Percentiles rank a stretch among this genome's conserved stretches.
Conservation (phyloP, 2,113 vertebrate genomes). For the Stigmatopora argus region DNA sequence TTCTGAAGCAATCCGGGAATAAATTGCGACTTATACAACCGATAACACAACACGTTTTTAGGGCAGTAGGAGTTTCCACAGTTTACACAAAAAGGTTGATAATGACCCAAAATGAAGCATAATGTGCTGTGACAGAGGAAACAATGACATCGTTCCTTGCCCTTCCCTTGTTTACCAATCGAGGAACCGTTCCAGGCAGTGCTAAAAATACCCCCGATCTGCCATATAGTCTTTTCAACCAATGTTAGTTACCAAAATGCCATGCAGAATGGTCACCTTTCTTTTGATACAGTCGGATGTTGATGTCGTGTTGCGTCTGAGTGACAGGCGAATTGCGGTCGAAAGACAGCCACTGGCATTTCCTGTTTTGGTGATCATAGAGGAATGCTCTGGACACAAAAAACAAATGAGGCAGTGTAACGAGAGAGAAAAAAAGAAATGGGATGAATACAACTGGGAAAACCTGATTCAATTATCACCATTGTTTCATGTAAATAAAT, state of each 20-base stretch:
- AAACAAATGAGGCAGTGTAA: conserved; percentile 9
- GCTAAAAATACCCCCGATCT: conserved; percentile 4
- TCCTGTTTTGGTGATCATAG: conserved; percentile 73
- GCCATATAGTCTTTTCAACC: neutral
- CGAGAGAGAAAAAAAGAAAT: conserved; percentile 5
- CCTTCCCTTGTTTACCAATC: conserved; percentile 27
- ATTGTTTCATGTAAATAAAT: neutral
- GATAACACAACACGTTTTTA: conserved; percentile 3
- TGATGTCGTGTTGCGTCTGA: conserved; percentile 78
- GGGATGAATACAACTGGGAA: neutral
- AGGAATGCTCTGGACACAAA: conserved; percentile 67
- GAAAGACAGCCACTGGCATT: conserved; percentile 92
- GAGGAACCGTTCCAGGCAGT: neutral
- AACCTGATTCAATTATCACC: neutral
- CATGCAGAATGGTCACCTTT: conserved; percentile 76
- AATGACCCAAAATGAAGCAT: conserved; percentile 54
- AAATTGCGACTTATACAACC: too few relatives aligned
- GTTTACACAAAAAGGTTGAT: conserved; percentile 47
- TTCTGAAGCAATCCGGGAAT: too few relatives aligned
- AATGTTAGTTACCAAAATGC: too few relatives aligned
- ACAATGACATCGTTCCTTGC: conserved; percentile 38
- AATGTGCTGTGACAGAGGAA: conserved; percentile 46
- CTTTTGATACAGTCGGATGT: conserved; percentile 92
- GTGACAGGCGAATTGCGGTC: conserved; percentile 83
- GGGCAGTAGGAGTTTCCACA: conserved; percentile 33